Evolutionary conservation across 2,113 vertebrate genomes (phyloP), one percentile per base, ranked within the genome.

Genomic region (Dromaius novaehollandiae): DNA sequence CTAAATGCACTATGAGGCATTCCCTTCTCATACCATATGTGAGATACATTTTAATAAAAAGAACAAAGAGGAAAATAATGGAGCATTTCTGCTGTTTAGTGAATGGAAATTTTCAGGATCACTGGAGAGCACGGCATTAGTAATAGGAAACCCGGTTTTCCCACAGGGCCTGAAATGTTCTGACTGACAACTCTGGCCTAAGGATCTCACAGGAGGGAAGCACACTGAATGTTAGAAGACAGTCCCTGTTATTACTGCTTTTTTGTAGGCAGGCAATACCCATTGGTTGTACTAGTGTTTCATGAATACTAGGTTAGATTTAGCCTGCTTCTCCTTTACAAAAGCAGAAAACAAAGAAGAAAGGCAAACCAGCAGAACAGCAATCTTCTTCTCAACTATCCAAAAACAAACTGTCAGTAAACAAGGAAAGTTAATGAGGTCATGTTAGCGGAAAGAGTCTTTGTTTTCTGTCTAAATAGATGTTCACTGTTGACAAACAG

Each of bases 21-120:
- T 96, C 92, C 68, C 70, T 64, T 96, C 96, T 89, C 87, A 96
- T 64, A 1, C 82, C 82, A 64, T 85, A 91, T 87, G 87, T 74
- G 91, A 95, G 66, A 60, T 92, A 93, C 86, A 93, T 96, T 95
- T 94, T 93, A 86, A 86, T 96, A 93, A 90, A 44, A 75, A 84
- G 85, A 95, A 90, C 82, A 96, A 96, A 96, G 80, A 86, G 78
- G 22, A 92, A 93, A 94, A 96, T 88, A 90, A 83, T 83, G 68
- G 79, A 75, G 48, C 68, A 86, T 87, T 88, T 44, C 74, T 82
- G 34, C 82, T 94, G 64, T 92, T 94, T 80, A 92, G 76, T 96
- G 92, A 90, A 93, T 90, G 50, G 88, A 94, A 95, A 86, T 85
- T 79, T 95, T 96, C 79, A 77, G 70, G 30, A 42, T 71, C 90